Base-by-base conservation (phyloP, 2,113 vertebrate genomes). In the Cyprinus carpio region DNA sequence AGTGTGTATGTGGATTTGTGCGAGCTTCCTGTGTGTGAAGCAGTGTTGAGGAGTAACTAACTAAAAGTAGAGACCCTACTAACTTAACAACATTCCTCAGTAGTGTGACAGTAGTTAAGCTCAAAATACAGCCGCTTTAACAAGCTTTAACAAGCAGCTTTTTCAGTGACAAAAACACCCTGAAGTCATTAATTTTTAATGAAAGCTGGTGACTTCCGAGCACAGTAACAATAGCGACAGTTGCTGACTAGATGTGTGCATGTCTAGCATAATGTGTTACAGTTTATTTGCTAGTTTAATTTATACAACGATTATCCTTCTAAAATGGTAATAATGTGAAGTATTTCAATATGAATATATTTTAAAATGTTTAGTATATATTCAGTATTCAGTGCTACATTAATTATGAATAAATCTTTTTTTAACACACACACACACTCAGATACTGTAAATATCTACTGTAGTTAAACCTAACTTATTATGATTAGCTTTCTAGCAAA, bases 131-230 rank as follows among this genome's bases (percentile, higher is more conserved):
- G 6, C 6, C 2, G 6, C 8, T 12, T 69, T 37, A 37, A 37
- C 67, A 20, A 10, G 31, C 8, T 37, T 23, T 40, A 71, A n/a
- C 18, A 37, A 71, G 67, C 67, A 10, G 34, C 8, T 40, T 40
- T 40, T 71, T 34, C 34, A 40, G 34, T 4, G 16, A 71, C 31
- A 67, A 71, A 71, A 40, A 71, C 67, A 71, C 34, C 67, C 31
- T 71, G 67, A 71, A 37, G 34, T n/a, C 18, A 71, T 71, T 71
- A 4, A 71, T 71, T 37, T 69, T 71, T 23, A 37, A 71, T 71
- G 18, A 71, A 37, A 37, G 16, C 67, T 37, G 67, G 29, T 71
- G 67, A 71, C 67, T 23, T 71, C 67, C 8, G 4, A 16, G 6
- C 15, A 69, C 16, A 11, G 13, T 13, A 34, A 69, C 65, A 34